These are phyloP conservation scores for Vanessa cardui DNA, from an alignment of 2,888 invertebrate genomes.

Conservation along the genomic window DNA sequence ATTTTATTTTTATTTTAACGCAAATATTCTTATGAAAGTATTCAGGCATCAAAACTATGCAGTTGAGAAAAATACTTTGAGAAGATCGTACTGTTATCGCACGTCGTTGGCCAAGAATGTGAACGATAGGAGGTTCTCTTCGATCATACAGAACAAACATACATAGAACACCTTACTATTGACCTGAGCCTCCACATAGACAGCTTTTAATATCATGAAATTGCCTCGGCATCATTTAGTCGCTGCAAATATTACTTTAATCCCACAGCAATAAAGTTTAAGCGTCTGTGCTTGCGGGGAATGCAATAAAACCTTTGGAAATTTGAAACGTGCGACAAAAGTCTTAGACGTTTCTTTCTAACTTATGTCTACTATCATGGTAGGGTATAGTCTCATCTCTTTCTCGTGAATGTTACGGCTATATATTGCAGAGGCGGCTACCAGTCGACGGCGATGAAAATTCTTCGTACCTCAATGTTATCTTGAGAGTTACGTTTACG, in stretches of 20 bases:
- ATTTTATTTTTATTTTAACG: neutral
- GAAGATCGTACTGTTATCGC: constrained; percentile 73
- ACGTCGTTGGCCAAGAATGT: constrained; percentile 69
- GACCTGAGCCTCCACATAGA: constrained; percentile 73
- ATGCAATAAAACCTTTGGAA: constrained; percentile 81
- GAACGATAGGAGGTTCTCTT: constrained; percentile 64
- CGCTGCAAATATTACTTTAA: constrained; percentile 82
- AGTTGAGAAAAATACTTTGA: constrained; percentile 65
- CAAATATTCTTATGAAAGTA: constrained; percentile 18
- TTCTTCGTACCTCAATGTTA: constrained; percentile 79
- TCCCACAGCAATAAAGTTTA: constrained; percentile 81
- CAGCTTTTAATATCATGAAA: constrained; percentile 79
- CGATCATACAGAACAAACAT: constrained; percentile 70
- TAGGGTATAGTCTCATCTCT: constrained; percentile 65
- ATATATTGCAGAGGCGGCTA: constrained; percentile 76
- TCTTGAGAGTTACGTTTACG: constrained; percentile 75
- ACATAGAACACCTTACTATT: constrained; percentile 73
- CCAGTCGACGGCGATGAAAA: constrained; percentile 77
- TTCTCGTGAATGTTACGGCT: constrained; percentile 69
- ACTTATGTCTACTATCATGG: constrained; percentile 64
- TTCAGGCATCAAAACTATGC: constrained; percentile 52
- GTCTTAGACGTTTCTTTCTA: constrained; percentile 74
- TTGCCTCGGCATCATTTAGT: constrained; percentile 80
- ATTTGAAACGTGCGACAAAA: constrained; percentile 69
- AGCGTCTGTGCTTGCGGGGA: constrained; percentile 80